phyloP scores from a whole-genome alignment of 2,888 invertebrate species.

The Thecocarcelia acutangulata region DNA sequence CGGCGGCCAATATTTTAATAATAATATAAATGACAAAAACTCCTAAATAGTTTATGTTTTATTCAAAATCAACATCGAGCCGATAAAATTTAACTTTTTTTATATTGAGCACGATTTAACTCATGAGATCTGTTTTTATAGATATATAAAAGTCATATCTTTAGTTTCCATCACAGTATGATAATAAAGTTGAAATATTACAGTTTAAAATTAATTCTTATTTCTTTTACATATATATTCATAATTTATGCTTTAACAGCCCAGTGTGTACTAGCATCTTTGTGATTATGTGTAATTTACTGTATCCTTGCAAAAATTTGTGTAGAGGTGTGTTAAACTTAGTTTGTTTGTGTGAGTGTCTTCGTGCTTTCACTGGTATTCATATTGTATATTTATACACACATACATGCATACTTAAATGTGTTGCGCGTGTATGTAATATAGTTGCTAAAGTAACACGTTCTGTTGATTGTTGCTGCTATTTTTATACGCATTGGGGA shows the following conservation, averaged over 20 bases:
- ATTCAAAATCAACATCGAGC: no score
- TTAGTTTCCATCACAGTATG: no score
- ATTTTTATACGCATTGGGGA: constrained; percentile 66
- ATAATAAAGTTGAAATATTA: no score
- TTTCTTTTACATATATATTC: background rate
- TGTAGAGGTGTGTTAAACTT: constrained; percentile 1
- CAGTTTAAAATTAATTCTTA: background rate
- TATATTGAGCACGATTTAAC: no score
- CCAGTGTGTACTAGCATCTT: constrained; percentile 24
- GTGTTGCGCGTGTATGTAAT: background rate
- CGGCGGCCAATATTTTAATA: no score
- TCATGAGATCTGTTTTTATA: no score
- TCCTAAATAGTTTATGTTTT: no score
- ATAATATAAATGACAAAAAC: no score
- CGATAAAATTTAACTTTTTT: no score
- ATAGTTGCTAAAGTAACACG: constrained; percentile 41
- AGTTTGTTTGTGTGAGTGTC: background rate
- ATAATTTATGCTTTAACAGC: background rate
- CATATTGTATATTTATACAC: no score
- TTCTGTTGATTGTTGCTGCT: constrained; percentile 52
- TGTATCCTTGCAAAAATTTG: constrained; percentile 4
- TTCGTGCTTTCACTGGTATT: background rate
- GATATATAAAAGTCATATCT: no score
- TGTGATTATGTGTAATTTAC: constrained; percentile 26
- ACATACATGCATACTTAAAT: background rate